Conservation (phyloP, 1,140 invertebrate genomes). For the Drosophila bocqueti region DNA sequence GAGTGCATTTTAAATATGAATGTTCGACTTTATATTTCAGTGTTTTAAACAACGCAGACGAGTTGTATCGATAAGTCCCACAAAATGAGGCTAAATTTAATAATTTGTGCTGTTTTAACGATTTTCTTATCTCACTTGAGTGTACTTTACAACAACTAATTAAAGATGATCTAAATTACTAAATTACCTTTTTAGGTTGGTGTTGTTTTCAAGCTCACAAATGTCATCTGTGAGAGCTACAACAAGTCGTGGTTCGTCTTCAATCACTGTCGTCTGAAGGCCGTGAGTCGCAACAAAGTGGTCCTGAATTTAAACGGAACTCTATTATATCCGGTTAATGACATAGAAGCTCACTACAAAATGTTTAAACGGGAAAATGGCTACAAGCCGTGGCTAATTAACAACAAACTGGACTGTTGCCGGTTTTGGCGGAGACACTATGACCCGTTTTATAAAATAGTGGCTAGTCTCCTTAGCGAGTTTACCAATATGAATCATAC, state of each 20-base stretch:
- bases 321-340: background rate
- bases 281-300: slow-evolving; percentile 1
- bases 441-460: background rate
- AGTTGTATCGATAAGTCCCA: background rate
- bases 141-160: background rate
- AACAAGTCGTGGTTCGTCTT: slow-evolving; percentile 8
- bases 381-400: slow-evolving; percentile 19
- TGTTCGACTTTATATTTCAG: background rate
- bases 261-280: slow-evolving; percentile 11
- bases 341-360: background rate
- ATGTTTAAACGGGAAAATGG: slow-evolving; percentile 23
- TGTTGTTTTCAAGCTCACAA: slow-evolving; percentile 3
- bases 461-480: background rate
- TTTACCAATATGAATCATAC: slow-evolving; percentile 3
- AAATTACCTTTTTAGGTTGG: background rate
- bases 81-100: background rate
- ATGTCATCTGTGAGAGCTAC: slow-evolving; percentile 3
- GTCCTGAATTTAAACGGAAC: slow-evolving; percentile 17
- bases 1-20: no score
- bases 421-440: background rate
- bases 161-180: background rate
- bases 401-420: background rate
- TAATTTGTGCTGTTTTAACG: background rate
- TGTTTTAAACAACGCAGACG: background rate
- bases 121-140: background rate